These are phyloP conservation scores for Mizuhopecten yessoensis DNA, from an alignment of 1,140 invertebrate genomes.

Conservation along the genomic window DNA sequence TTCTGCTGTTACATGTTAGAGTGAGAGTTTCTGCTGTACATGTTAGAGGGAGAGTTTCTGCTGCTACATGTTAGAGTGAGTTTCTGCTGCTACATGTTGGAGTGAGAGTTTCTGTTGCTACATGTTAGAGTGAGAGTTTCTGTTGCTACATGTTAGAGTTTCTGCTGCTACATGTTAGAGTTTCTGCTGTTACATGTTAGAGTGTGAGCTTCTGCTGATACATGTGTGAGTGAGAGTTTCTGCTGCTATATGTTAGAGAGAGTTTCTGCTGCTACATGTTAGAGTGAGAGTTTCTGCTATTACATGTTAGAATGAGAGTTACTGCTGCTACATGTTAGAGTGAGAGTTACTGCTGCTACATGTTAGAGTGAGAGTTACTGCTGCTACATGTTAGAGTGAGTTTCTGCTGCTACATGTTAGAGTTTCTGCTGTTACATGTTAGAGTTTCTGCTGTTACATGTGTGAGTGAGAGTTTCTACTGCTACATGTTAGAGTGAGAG, in stretches of 20 bases:
- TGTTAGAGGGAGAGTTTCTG: neutral
- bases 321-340: neutral
- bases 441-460: neutral
- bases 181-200: neutral
- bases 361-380: neutral
- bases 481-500: too few species aligned
- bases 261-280: neutral
- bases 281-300: too few species aligned
- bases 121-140: neutral
- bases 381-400: neutral
- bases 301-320: too few species aligned
- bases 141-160: neutral
- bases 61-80: neutral
- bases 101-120: neutral
- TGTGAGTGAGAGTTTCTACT: too few species aligned
- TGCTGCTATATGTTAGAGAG: neutral
- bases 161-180: neutral
- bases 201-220: too few species aligned
- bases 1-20: neutral
- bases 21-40: neutral
- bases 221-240: neutral
- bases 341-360: neutral
- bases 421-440: too few species aligned
- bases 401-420: neutral
- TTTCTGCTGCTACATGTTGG: neutral